These are phyloP conservation scores for Labeo catla DNA, from an alignment of 2,113 vertebrate species.

Conservation along the genomic window DNA sequence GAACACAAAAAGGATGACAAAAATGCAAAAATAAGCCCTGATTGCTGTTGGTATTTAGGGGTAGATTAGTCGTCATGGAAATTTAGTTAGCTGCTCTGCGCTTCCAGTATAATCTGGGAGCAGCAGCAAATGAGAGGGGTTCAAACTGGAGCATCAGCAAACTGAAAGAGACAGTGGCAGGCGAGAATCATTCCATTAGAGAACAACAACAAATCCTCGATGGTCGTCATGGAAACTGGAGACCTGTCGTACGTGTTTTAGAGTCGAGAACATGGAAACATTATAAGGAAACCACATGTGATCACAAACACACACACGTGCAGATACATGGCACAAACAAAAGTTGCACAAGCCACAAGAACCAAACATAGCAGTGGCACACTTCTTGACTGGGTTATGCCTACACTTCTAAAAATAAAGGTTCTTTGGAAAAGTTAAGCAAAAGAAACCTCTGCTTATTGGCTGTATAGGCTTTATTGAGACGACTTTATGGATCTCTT, in stretches of 20 bases:
- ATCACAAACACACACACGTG: neutral
- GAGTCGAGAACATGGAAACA: slow-evolving; percentile 31
- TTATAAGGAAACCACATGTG: slow-evolving; percentile 23
- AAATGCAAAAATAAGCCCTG: neutral
- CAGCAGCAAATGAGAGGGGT: neutral
- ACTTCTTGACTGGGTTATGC: slow-evolving; percentile 17
- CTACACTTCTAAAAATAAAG: neutral
- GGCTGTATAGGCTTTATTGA: neutral
- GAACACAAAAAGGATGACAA: slow-evolving; percentile 28
- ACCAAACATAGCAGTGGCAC: neutral
- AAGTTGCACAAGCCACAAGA: neutral
- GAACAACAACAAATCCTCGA: slow-evolving; percentile 52
- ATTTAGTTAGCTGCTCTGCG: slow-evolving; percentile 5
- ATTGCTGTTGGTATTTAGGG: slow-evolving; percentile 11
- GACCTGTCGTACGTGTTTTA: slow-evolving; percentile 42
- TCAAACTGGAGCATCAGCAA: slow-evolving; percentile 30
- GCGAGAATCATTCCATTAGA: slow-evolving; percentile 24
- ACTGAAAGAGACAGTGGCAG: slow-evolving; percentile 18
- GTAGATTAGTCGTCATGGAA: slow-evolving; percentile 29
- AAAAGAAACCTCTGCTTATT: neutral
- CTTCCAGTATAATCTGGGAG: slow-evolving; percentile 25
- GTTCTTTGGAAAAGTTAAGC: neutral
- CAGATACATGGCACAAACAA: slow-evolving; percentile 1
- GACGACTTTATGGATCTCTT: neutral
- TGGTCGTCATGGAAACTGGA: slow-evolving; percentile 61